Conservation (phyloP, 2,888 invertebrate species). For the Sinotaia quadrata region DNA sequence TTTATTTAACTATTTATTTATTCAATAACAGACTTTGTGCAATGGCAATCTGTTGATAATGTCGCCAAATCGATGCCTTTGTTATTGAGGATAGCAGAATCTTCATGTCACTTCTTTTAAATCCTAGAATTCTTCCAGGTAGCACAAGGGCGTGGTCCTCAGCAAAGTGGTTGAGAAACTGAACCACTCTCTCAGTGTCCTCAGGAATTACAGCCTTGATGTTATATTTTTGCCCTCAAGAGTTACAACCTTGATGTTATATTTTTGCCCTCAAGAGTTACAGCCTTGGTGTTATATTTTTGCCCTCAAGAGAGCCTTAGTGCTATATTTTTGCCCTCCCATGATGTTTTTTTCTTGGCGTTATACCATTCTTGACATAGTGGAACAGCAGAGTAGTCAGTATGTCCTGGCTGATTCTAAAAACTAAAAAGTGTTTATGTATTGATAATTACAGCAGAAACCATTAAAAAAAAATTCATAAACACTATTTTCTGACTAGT, state of each 20-base stretch:
- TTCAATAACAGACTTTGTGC: background rate
- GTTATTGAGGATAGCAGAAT: constrained; percentile 5
- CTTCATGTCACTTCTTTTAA: constrained; percentile 11
- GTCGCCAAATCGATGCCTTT: background rate
- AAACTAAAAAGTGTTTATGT: background rate
- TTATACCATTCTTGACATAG: background rate
- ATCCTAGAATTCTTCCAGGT: constrained; percentile 8
- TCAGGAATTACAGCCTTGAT: background rate
- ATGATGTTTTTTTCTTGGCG: constrained; percentile 1
- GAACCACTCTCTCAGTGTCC: background rate
- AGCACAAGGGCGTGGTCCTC: constrained; percentile 1
- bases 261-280: background rate
- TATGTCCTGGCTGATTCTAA: constrained; percentile 17
- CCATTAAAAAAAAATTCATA: too few relatives aligned
- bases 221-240: background rate
- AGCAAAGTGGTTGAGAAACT: constrained; percentile 6
- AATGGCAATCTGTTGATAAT: background rate
- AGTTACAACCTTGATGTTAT: background rate
- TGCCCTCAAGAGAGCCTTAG: background rate
- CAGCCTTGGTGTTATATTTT: background rate
- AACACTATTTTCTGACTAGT: too few relatives aligned
- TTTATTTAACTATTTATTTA: background rate
- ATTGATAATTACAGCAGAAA: background rate
- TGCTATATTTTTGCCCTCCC: too few relatives aligned
- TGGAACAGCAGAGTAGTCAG: constrained; percentile 1